Evolutionary conservation across 1,140 invertebrate species (phyloP), one percentile per base, ranked within the genome.

Genomic region (Metaphire vulgaris): DNA sequence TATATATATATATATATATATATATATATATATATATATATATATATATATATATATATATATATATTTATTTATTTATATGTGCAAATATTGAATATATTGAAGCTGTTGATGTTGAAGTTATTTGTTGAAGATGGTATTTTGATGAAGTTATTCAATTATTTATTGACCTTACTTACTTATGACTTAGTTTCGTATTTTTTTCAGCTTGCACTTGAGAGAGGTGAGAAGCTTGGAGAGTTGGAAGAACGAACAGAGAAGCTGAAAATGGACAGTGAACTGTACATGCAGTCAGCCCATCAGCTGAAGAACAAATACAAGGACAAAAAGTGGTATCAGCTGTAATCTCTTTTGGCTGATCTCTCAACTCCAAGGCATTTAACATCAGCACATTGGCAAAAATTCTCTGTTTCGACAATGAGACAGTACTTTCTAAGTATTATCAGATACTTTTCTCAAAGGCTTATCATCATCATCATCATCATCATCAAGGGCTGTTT

Each of bases 201-300:
- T n/a, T 15, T 72, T 65, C 33, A 77, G 76, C 34, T 64, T 31
- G 77, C 77, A 1, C 30, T 94, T 79, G 97, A 99, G 87, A 90
- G 97, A 80, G 96, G 96, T 16, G 95, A 99, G 81, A 96, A 96
- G 85, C 87, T 99, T 68, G 91, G 91, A 78, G 91, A 94, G 81
- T 87, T 98, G 16, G 95, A 98, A 85, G 96, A 99, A 66, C 89
- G 91, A 78, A 92, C 96, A 21, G 94, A 92, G 83, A 90, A 92
- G 77, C 97, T 99, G 95, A 91, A 92, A 88, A 90, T 89, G 79
- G 92, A 95, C 83, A 93, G 95, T 15, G 92, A 96, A 86, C 91
- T 92, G 83, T 98, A 96, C 89, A 90, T 93, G 67, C 87, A 89
- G 72, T 90, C 92, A 78, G 92, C 96, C 78, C 92, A 96, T 87